Base-by-base conservation (phyloP, 1,140 invertebrate species). In the Oedothorax gibbosus region DNA sequence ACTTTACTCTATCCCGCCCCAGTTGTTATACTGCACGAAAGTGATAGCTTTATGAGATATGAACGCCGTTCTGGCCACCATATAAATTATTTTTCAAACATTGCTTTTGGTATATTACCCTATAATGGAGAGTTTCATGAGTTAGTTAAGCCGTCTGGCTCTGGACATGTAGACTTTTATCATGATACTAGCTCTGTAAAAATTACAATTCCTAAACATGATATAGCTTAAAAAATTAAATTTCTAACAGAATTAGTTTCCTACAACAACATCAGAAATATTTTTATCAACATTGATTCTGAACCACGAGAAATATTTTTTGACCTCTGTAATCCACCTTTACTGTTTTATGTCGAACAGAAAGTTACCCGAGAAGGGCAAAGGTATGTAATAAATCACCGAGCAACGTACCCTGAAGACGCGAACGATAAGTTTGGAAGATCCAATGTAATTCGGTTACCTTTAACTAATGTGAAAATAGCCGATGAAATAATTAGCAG, bases 251-350 rank as follows among this genome's bases (percentile, higher is more conserved):
- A n/a, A n/a, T n/a, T n/a, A n/a, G n/a, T 81, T 57, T n/a, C 20
- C 2, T 86, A 86, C 51, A 69, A 71, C 50, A 80, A 73, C 10
- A 80, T 86, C 10, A 86, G 71, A 66, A 66, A 66, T 35, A 68
- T 86, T 49, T 77, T 86, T 20, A 54, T 80, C 0, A 75, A 86
- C 12, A 65, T 86, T 7, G 53, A 57, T 10, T 62, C 65, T 7
- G 20, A 57, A 7, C 35, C 64, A 10, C n/a, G n/a, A 35, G 69
- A 86, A 53, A 35, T 86, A 21, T 86, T 69, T 69, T 79, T 86
- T n/a, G 79, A 86, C 54, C 64, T 86, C 12, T 71, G n/a, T 50
- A 60, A 86, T 60, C 79, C 85, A 53, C 78, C 85, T 8, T 14
- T 73, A 53, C 11, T 82, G 12, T 82, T 56, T 82, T 6, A 18